phyloP scores from a whole-genome alignment of 1,140 invertebrate species.

The Drosophila gunungcola region DNA sequence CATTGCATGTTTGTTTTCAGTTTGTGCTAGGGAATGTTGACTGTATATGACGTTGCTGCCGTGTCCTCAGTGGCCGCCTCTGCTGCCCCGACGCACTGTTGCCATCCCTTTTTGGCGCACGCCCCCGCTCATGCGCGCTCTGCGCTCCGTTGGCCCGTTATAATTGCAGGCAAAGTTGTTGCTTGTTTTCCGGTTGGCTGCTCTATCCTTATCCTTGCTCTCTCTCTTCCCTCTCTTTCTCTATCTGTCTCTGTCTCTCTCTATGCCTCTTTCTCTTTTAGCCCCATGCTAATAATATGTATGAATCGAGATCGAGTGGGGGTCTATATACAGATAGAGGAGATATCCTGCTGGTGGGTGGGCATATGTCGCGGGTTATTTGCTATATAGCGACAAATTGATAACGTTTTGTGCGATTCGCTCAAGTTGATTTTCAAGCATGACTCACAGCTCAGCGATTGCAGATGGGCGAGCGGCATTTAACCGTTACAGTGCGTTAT shows the following conservation, averaged over 20 bases:
- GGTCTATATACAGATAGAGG: slow-evolving; percentile 3
- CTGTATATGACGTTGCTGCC: slow-evolving; percentile 21
- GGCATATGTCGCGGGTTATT: slow-evolving; percentile 46
- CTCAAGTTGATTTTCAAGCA: slow-evolving; percentile 82
- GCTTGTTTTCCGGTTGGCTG: slow-evolving; percentile 84
- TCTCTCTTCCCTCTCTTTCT: neutral
- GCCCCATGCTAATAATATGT: slow-evolving; percentile 2
- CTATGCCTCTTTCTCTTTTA: neutral
- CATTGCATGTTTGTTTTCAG: too few species aligned
- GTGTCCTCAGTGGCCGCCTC: slow-evolving; percentile 21
- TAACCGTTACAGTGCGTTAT: slow-evolving; percentile 7
- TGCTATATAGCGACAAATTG: slow-evolving; percentile 82
- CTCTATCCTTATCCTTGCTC: slow-evolving; percentile 10
- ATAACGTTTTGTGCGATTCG: slow-evolving; percentile 80
- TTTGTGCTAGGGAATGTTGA: neutral
- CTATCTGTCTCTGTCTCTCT: neutral
- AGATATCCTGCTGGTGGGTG: slow-evolving; percentile 9
- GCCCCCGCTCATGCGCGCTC: slow-evolving; percentile 36
- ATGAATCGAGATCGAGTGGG: neutral
- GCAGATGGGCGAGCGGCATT: slow-evolving; percentile 38
- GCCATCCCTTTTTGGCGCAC: slow-evolving; percentile 35
- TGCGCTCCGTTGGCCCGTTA: slow-evolving; percentile 54
- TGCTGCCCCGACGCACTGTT: slow-evolving; percentile 29
- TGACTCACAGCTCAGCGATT: slow-evolving; percentile 57
- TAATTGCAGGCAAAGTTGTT: slow-evolving; percentile 71